These are phyloP conservation scores for Dendrocopos noguchii DNA, from an alignment of 2,113 vertebrate genomes.

Conservation along the genomic window DNA sequence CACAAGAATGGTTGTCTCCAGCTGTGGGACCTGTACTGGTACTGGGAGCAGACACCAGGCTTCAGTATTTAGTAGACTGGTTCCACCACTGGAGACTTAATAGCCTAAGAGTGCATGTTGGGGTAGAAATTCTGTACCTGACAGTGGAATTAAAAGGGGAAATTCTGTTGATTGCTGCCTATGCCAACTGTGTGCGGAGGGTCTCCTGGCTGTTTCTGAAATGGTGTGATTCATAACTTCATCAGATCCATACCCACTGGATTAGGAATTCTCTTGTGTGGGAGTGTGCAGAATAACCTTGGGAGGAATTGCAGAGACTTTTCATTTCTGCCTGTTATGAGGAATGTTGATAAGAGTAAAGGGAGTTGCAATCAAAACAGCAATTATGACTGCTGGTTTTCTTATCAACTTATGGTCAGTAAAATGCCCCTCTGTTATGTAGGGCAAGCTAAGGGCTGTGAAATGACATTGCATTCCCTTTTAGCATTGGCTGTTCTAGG, in stretches of 20 bases:
- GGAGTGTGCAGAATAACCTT: background rate
- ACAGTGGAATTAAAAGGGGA: background rate
- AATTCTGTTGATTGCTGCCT: background rate
- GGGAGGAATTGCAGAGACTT: background rate
- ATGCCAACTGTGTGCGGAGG: background rate
- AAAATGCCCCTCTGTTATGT: background rate
- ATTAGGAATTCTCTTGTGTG: background rate
- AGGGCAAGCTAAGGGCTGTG: background rate
- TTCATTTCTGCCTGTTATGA: background rate
- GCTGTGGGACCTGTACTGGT: background rate
- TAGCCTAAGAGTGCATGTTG: background rate
- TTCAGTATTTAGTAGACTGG: background rate
- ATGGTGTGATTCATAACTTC: background rate
- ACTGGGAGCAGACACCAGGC: background rate
- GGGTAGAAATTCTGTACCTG: background rate
- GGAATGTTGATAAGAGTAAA: background rate
- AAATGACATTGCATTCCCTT: background rate
- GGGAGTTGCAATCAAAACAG: background rate
- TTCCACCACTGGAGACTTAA: background rate
- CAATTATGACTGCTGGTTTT: background rate
- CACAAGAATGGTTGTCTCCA: background rate
- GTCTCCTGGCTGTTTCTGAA: background rate
- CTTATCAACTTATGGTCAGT: background rate
- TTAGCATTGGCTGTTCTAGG: conserved; percentile 6
- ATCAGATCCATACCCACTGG: background rate